A percentile compares a stretch with the other conserved stretches of the same genome.
phyloP scores from a whole-genome alignment of 2,113 vertebrate species.

The Pica pica region DNA sequence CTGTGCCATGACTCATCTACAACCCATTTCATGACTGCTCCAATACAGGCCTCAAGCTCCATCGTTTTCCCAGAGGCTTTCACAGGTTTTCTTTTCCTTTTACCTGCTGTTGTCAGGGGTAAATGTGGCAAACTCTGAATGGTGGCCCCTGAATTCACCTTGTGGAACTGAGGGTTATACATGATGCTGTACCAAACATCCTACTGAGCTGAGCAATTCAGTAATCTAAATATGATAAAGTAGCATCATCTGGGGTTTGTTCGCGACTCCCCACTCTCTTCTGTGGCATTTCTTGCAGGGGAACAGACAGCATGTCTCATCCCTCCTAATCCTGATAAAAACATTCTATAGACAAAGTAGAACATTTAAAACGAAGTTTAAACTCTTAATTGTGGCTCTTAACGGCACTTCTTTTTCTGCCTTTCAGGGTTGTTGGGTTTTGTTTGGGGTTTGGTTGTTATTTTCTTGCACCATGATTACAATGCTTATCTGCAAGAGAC shows the following conservation, averaged over 20 bases:
- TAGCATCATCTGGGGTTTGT: neutral
- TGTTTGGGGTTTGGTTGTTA: neutral
- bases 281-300: neutral
- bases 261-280: neutral
- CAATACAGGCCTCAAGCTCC: neutral
- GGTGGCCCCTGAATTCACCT: neutral
- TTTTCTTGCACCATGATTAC: neutral
- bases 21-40: neutral
- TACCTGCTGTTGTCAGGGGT: neutral
- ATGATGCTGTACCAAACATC: neutral
- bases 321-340: neutral
- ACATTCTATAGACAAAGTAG: neutral
- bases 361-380: neutral
- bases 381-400: neutral
- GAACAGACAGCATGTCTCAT: neutral
- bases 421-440: neutral
- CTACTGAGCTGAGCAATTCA: neutral
- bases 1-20: neutral
- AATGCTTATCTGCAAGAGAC: conserved; percentile 42
- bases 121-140: too few relatives aligned
- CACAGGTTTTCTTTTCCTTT: neutral
- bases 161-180: neutral
- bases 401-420: neutral
- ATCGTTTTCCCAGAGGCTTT: neutral
- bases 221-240: neutral